Evolutionary conservation across 2,888 invertebrate species (phyloP), one percentile per base, ranked within the genome.

Genomic region (Autographa pulchrina): DNA sequence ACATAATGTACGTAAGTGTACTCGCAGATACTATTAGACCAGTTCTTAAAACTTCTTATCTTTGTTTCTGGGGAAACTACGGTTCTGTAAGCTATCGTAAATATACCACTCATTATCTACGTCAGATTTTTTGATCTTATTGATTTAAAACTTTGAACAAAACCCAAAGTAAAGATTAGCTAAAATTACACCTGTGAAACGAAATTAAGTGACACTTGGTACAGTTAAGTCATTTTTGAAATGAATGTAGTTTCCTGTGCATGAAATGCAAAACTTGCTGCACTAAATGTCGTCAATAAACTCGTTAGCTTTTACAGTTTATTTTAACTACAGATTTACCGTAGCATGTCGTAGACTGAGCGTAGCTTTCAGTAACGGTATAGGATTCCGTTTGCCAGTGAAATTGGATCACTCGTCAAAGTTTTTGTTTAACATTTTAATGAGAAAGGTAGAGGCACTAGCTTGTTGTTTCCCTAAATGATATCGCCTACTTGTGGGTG

Each of bases 341-440:
- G 79, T 79, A 79, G 63, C 82, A 82, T 79, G 68, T 79, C 70
- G 70, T 61, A 82, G 75, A 81, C 74, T 77, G 54, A 81, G 77
- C 61, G 74, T 56, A 68, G 78, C 78, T 81, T 81, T 78, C 82
- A 78, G 78, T 78, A 78, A 78, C 78, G 82, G 78, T 78, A 78
- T 78, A 78, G 78, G 78, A 78, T 78, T 78, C 78, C 82, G 69
- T 70, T 70, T 61, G 65, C 62, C 9, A 81, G 78, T 78, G 78
- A 78, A 78, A 78, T 78, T 78, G 78, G 74, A 78, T 78, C 77
- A 66, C 72, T 68, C 78, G 78, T 72, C 74, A 78, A 78, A 82
- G 68, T 67, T 77, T 66, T 78, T 78, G 69, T 81, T 81, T 78
- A 0, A 48, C 70, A 68, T 75, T 60, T 63, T 68, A 18, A 64